Conservation (phyloP, 2,888 invertebrate genomes). For the Abscondita cerata region DNA sequence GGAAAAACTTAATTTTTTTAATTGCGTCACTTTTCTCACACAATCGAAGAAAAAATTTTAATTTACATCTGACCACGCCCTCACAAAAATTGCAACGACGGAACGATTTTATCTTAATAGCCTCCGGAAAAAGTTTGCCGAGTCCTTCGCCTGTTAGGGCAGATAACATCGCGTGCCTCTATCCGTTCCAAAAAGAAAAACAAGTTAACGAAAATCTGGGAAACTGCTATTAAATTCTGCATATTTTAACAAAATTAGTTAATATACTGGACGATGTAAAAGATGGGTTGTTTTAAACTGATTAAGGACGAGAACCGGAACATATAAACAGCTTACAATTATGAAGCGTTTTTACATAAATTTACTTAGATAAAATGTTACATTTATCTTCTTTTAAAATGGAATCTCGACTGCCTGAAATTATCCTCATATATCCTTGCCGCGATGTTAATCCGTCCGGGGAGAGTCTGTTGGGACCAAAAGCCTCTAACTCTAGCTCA, state of each 20-base stretch:
- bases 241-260: conserved; percentile 49
- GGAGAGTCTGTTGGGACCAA: conserved; percentile 40
- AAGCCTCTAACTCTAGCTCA: conserved; percentile 47
- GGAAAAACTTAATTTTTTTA: background rate
- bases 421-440: conserved; percentile 57
- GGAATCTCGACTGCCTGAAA: conserved; percentile 46
- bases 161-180: conserved; percentile 47
- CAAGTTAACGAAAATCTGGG: conserved; percentile 48
- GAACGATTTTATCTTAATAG: conserved; percentile 52
- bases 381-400: conserved; percentile 59
- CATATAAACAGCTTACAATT: conserved; percentile 57
- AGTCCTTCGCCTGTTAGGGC: conserved; percentile 45
- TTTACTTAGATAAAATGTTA: conserved; percentile 57
- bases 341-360: conserved; percentile 57
- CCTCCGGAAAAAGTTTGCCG: conserved; percentile 48
- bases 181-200: conserved; percentile 49
- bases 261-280: conserved; percentile 44
- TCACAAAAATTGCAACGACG: conserved; percentile 48
- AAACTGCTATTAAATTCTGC: conserved; percentile 47
- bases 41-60: conserved; percentile 39
- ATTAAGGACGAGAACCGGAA: conserved; percentile 41
- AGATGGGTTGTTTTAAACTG: conserved; percentile 27
- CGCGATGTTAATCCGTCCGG: conserved; percentile 56
- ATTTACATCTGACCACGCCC: conserved; percentile 49
- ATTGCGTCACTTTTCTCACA: conserved; percentile 1